Evolutionary conservation across 2,888 invertebrate genomes (phyloP), one percentile per base, ranked within the genome.

Genomic region (Melangyna quadrimaculata): DNA sequence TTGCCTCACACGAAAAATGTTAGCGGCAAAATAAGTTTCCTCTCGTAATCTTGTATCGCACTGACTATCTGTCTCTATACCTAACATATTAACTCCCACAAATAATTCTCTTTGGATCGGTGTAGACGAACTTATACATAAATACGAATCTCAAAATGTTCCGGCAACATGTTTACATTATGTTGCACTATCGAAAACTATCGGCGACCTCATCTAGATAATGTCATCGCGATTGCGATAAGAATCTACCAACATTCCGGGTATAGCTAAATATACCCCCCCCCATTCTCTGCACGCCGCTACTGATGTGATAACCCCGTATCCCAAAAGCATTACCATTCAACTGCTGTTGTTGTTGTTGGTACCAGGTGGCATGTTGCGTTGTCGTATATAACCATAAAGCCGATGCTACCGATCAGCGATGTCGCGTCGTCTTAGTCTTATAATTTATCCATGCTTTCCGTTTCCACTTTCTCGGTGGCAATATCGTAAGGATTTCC

Each of bases 151-250:
- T 61, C 9, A 43, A 77, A 86, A 81, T 81, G 77, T 86, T 86
- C 81, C 77, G 81, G 86, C 81, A 73, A 77, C 86, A 86, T 86
- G 86, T 86, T 86, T 86, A 86, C 81, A 86, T 81, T 67, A 37
- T 80, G 71, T 81, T 78, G 77, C 81, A 22, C 69, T 74, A 83
- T 83, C 79, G 65, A 74, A 63, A 83, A 51, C 80, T 86, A 86
- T 86, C 86, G 81, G 63, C 69, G 81, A 69, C 69, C 63, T 73
- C 69, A 77, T 67, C 65, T 61, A 79, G 84, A 82, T 87, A 82
- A 87, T 82, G 87, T 87, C 87, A 87, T 82, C 78, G 73, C 59
- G 65, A 67, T 65, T 32, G 59, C 67, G 86, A 86, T 86, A 78
- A 51, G 51, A 55, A 87, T 87, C 87, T 77, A 29, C 37, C 45